Evolutionary conservation across 2,797 vertebrate species (phyloP), one percentile per base, ranked within the genome.

Genomic region (Microctenopoma steveboyesi): DNA sequence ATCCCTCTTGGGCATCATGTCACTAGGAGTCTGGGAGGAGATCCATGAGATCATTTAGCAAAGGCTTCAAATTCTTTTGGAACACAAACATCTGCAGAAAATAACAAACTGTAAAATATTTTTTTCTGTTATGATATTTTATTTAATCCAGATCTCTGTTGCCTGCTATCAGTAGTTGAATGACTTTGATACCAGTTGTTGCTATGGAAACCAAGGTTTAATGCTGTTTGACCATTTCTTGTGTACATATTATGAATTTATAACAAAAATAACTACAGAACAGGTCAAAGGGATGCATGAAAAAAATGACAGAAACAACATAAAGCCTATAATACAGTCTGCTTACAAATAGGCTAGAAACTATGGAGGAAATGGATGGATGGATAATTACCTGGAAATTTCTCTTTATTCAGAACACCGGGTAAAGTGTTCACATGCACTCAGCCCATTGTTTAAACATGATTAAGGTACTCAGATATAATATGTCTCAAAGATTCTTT

Each of bases 1-100:
- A 70, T 96, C 96, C 86, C 93, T 95, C 84, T 91, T 94, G 76
- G 95, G 72, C 79, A 94, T 89, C 9, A 91, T 88, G 81, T 97
- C 94, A 60, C 84, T 69, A 40, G 82, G 51, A 39, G 74, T 92
- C 91, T 87, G 56, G 27, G 69, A 62, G 8, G 37, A 71, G 30
- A 72, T 46, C 75, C 30, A 69, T 30, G n/a, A 49, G 5, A 61
- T 39, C 25, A 30, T 7, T 57, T 7, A 52, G 8, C 15, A 52
- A 52, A 33, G 30, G 6, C 6, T 30, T 30, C 28, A 2, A 30
- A 30, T 30, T 30, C 5, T 30, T 4, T 30, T 30, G 28, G 2
- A 30, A 30, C 28, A 30, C 28, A 30, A 30, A 30, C 5, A 6
- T 6, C 28, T 30, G 28, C 28, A 30, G 28, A 30, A 30, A 30